Evolutionary conservation across 2,888 invertebrate species (phyloP).

Genomic region (Agapostemon virescens): DNA sequence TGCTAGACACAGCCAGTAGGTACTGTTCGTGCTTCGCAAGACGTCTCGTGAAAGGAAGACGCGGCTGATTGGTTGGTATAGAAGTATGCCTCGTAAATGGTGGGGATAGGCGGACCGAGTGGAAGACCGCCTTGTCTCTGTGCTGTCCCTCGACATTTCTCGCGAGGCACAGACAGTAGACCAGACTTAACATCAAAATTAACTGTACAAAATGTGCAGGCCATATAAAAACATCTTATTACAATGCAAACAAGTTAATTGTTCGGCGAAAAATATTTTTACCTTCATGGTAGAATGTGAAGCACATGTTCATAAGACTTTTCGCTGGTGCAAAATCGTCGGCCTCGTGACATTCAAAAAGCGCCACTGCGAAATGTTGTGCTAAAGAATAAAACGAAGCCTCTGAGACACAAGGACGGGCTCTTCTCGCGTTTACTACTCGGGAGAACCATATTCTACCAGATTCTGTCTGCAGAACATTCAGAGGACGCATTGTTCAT

Average conservation of each 20-base stretch:
- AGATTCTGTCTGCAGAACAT: constrained; percentile 80
- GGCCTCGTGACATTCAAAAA: constrained; percentile 87
- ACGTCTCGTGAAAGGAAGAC: no score
- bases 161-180: no score
- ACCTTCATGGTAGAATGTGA: constrained; percentile 88
- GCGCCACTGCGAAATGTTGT: constrained; percentile 86
- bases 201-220: neutral
- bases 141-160: no score
- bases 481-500: neutral
- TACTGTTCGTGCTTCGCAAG: no score
- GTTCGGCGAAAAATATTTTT: constrained; percentile 22
- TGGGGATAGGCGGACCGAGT: no score
- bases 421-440: constrained; percentile 85
- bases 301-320: constrained; percentile 88
- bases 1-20: no score
- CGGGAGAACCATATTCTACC: constrained; percentile 87
- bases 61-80: no score
- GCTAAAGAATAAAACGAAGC: constrained; percentile 86
- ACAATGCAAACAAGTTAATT: no score
- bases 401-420: constrained; percentile 84
- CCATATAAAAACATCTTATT: neutral
- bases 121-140: no score
- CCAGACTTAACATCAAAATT: neutral
- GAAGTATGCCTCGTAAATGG: no score
- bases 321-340: constrained; percentile 88